Base-by-base conservation (phyloP, 2,113 vertebrate genomes). In the Sylvilagus bachmani region DNA sequence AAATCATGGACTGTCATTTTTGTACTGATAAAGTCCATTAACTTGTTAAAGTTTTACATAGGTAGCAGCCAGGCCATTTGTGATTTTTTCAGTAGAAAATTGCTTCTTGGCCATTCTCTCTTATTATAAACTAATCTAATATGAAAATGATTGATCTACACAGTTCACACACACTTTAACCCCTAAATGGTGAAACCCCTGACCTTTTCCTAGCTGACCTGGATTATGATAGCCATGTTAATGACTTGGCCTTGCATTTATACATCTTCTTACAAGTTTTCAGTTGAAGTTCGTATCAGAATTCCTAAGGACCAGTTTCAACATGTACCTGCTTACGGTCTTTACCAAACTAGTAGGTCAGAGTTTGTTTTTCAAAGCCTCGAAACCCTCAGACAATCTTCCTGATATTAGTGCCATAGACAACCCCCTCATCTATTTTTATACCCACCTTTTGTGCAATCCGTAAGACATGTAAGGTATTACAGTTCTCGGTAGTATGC, bases 241-340 rank as follows among this genome's bases (percentile, higher is more conserved):
- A 67, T 51, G 27, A 4, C 1, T 16, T 86, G 44, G 29, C 9
- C 74, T 83, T 67, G 31, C 29, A 51, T 95, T 91, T 80, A 13
- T 78, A 79, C 22, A 73, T 62, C 70, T 83, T 92, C 22, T 92
- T 87, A 13, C 12, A 93, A 86, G 16, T 61, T 94, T 22, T 25
- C 21, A 92, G 51, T 21, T 90, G 11, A 93, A 94, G 10, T 85
- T 88, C 86, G 58, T 71, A n/a, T 62, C 55, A 74, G 19, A 94
- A 62, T 85, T 51, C 36, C 44, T 44, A 62, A 91, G 73, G 19
- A 77, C 75, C 69, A 44, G 81, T 81, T 95, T 86, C 51, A n/a
- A 88, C 86, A 78, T 29, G 24, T 0, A 86, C 4, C 75, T 64
- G 27, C 16, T 82, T 90, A 31, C 6, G 29, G 86, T 83, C 29